phyloP scores from a whole-genome alignment of 2,113 vertebrate species.

The Mesitornis unicolor region DNA sequence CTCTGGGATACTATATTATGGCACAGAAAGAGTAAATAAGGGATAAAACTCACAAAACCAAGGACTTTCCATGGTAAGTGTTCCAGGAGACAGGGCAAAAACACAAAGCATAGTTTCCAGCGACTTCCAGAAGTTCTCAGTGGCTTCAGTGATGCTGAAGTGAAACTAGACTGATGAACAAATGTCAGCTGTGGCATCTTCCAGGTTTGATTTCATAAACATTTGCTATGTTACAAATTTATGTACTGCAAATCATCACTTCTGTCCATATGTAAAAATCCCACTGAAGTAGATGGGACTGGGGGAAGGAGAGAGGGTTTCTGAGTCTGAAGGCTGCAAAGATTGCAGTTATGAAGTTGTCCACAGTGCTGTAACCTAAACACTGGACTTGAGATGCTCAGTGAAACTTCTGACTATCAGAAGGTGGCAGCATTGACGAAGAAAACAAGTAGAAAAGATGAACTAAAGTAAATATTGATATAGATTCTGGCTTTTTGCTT shows the following conservation, averaged over 20 bases:
- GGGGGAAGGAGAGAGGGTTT: not conserved
- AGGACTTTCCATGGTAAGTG: not conserved
- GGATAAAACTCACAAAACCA: not conserved
- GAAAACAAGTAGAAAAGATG: slow-evolving; percentile 33
- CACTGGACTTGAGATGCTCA: not conserved
- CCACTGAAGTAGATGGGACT: not conserved
- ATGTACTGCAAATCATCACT: not conserved
- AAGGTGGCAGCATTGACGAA: slow-evolving; percentile 79
- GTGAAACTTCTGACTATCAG: slow-evolving; percentile 32
- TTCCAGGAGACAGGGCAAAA: not conserved
- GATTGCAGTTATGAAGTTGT: not conserved
- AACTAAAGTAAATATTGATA: not conserved
- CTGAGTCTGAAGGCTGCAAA: rapidly evolving
- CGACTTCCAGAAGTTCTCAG: not conserved
- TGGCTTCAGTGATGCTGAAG: rapidly evolving
- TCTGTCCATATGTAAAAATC: not conserved
- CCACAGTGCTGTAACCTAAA: not conserved
- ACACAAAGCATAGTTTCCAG: not conserved
- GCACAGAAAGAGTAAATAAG: not conserved
- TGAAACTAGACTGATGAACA: not conserved
- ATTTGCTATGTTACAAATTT: not conserved
- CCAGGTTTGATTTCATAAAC: not conserved
- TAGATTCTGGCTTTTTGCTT: not conserved
- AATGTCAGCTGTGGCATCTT: rapidly evolving
- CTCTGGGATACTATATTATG: not conserved